Evolutionary conservation across 2,797 vertebrate species (phyloP).

Genomic region (Echeneis naucrates): DNA sequence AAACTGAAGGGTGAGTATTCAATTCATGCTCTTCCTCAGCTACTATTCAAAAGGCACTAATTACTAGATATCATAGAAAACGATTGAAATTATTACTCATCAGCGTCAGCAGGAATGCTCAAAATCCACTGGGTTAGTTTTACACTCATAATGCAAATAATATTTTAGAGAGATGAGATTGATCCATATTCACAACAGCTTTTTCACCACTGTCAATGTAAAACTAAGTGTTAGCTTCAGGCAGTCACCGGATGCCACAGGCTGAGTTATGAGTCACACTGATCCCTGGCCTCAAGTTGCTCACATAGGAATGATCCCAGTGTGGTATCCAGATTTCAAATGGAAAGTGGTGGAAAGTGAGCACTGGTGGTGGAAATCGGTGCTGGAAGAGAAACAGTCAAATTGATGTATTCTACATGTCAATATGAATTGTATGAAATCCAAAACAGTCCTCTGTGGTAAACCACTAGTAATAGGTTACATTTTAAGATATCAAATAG

Average conservation of each 20-base stretch:
- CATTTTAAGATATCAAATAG: background rate
- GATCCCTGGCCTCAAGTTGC: background rate
- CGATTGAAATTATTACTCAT: background rate
- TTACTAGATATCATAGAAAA: background rate
- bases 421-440: slow-evolving; percentile 5
- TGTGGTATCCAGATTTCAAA: background rate
- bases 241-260: background rate
- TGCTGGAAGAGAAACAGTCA: background rate
- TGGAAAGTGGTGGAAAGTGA: background rate
- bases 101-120: background rate
- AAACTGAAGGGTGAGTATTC: background rate
- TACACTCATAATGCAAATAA: background rate
- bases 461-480: background rate
- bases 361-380: background rate
- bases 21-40: background rate
- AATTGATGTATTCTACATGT: slow-evolving; percentile 2
- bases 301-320: background rate
- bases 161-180: background rate
- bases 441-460: background rate
- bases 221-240: background rate
- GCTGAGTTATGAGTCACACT: background rate
- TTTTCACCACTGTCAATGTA: background rate
- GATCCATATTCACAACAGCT: background rate
- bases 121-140: background rate
- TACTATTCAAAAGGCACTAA: background rate